Evolutionary conservation across 2,888 invertebrate species (phyloP), one percentile per base, ranked within the genome.

Genomic region (Trichopria drosophilae): DNA sequence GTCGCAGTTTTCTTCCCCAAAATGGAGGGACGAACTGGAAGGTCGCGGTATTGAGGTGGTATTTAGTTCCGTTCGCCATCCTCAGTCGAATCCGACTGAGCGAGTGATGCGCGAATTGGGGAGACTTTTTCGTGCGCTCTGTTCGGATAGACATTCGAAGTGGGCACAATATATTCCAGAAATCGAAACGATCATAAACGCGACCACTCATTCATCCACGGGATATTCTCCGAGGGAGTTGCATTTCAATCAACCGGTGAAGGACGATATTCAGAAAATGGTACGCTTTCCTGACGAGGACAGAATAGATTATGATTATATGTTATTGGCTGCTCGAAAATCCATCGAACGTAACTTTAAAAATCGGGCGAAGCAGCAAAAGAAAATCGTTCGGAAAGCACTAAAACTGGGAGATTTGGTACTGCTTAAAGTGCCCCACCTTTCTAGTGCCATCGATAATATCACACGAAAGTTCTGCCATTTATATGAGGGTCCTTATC

Each of bases 201-300:
- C n/a, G n/a, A n/a, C n/a, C n/a, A n/a, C n/a, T n/a, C n/a, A n/a
- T n/a, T n/a, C n/a, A n/a, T n/a, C n/a, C 12, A 45, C 45, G 2
- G 36, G 45, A 3, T 45, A 22, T 23, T 15, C 26, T 3, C 36
- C 45, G 12, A 6, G 23, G 7, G 34, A 45, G 31, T 35, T 45
- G 4, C 45, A 45, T 3, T 36, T 26, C 18, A 24, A 24, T 16
- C 13, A 10, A 3, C 24, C 23, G 7, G 26, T 22, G 15, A 3
- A n/a, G 12, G 26, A 39, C 18, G 4, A 24, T 7, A 13, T 39
- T 12, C 2, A 12, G 24, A 4, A 9, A 3, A 3, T 39, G 6
- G 19, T 39, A 4, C 22, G 24, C 7, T 39, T 39, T 15, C 43
- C 43, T 3, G 29, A 29, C n/a, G n/a, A 4, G 4, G 16, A 18